A percentile compares a stretch with the other conserved stretches of the same genome.
phyloP scores from a whole-genome alignment of 2,113 vertebrate species.

The Caretta caretta region DNA sequence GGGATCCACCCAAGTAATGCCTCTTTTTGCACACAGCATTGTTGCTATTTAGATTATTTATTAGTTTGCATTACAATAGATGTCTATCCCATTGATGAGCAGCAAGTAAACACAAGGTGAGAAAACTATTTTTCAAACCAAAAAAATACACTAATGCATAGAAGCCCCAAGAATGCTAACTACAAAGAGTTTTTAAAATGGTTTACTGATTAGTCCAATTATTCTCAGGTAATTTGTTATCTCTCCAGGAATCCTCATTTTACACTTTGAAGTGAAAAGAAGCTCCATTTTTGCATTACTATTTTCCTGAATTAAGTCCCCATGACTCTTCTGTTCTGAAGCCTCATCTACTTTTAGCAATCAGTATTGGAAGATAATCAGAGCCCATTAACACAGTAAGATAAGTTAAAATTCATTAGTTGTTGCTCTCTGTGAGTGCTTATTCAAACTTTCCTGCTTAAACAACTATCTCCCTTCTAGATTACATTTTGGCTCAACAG shows the following conservation, averaged over 20 bases:
- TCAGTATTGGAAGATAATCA: background rate
- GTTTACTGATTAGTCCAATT: conserved; percentile 46
- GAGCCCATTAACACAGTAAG: background rate
- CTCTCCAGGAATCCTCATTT: conserved; percentile 44
- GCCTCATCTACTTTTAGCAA: background rate
- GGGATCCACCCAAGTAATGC: background rate
- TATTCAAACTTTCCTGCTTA: background rate
- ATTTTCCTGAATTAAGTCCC: conserved; percentile 9
- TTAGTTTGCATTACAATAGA: conserved; percentile 20
- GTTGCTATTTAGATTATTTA: conserved; percentile 44
- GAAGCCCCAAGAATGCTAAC: conserved; percentile 1
- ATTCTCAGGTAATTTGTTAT: conserved; percentile 34
- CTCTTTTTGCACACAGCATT: background rate
- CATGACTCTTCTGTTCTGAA: conserved; percentile 14
- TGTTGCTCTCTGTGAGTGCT: background rate
- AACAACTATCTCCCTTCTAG: background rate
- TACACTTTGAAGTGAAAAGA: conserved; percentile 16
- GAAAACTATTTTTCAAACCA: conserved; percentile 51
- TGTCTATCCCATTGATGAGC: conserved; percentile 39
- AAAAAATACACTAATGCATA: conserved; percentile 31
- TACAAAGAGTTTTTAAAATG: background rate
- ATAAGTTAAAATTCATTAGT: conserved; percentile 6
- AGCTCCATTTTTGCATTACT: conserved; percentile 17
- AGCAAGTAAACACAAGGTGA: conserved; percentile 18
- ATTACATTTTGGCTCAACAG: background rate